Percentiles rank a stretch among this genome's conserved stretches.
Evolutionary conservation across 2,888 invertebrate genomes (phyloP).

Genomic region (Seira sanloemensis): DNA sequence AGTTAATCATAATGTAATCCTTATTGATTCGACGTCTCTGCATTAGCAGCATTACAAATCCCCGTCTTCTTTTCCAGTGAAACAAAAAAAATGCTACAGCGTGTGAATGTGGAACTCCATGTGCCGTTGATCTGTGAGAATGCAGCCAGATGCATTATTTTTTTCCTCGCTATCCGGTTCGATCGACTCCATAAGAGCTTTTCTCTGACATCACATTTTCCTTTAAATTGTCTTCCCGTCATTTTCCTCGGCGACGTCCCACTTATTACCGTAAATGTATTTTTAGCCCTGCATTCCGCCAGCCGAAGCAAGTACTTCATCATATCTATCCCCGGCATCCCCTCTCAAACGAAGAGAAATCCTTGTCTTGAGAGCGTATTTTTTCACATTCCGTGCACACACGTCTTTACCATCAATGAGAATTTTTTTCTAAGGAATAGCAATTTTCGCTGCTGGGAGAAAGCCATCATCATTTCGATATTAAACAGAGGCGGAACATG

Average conservation of each 20-base stretch:
- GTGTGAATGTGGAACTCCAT: slow-evolving; percentile 10
- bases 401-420: slow-evolving; percentile 2
- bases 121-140: slow-evolving; percentile 3
- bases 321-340: background rate
- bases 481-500: background rate
- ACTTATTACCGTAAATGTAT: slow-evolving; percentile 55
- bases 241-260: slow-evolving; percentile 32
- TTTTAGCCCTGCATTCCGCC: slow-evolving; percentile 57
- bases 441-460: background rate
- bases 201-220: background rate
- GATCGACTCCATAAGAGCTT: background rate
- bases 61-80: background rate
- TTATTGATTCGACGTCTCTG: background rate
- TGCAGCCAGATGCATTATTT: slow-evolving; percentile 58
- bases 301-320: slow-evolving; percentile 12
- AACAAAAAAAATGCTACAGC: background rate
- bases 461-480: background rate
- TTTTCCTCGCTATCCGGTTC: slow-evolving; percentile 14
- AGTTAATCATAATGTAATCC: background rate
- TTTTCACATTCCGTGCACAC: slow-evolving; percentile 40
- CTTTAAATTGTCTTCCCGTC: slow-evolving; percentile 29
- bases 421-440: background rate
- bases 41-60: background rate
- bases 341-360: background rate
- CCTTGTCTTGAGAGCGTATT: slow-evolving; percentile 15